These are phyloP conservation scores for Poecilia picta DNA, from an alignment of 2,797 vertebrate genomes.

Conservation along the genomic window DNA sequence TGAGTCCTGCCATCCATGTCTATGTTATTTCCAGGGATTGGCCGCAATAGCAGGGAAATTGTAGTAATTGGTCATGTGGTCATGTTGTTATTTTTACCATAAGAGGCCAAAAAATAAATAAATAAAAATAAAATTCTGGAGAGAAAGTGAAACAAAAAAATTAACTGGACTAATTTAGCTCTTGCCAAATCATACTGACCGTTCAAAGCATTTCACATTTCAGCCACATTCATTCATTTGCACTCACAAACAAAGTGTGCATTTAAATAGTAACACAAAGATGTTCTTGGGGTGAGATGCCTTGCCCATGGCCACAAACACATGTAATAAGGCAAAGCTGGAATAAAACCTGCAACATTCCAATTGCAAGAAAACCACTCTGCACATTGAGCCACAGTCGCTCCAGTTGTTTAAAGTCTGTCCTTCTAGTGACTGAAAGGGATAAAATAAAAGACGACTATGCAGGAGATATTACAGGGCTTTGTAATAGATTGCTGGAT, in stretches of 20 bases:
- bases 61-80: background rate
- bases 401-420: slow-evolving; percentile 31
- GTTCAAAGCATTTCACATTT: background rate
- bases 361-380: background rate
- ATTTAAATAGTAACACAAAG: background rate
- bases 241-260: background rate
- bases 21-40: background rate
- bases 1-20: background rate
- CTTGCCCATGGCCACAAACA: too few relatives aligned
- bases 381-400: background rate
- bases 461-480: slow-evolving; percentile 27
- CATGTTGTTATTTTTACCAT: background rate
- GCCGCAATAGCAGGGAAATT: background rate
- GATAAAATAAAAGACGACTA: slow-evolving; percentile 18
- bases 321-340: background rate
- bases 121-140: slow-evolving; percentile 54
- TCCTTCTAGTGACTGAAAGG: slow-evolving; percentile 7
- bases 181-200: background rate
- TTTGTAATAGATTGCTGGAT: slow-evolving; percentile 37
- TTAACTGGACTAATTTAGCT: background rate
- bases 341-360: background rate
- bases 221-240: background rate
- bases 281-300: too few relatives aligned
- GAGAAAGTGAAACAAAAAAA: slow-evolving; percentile 40
- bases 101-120: slow-evolving; percentile 41